Evolutionary conservation across 2,888 invertebrate species (phyloP).

Genomic region (Acanthococcus lagerstroemiae): DNA sequence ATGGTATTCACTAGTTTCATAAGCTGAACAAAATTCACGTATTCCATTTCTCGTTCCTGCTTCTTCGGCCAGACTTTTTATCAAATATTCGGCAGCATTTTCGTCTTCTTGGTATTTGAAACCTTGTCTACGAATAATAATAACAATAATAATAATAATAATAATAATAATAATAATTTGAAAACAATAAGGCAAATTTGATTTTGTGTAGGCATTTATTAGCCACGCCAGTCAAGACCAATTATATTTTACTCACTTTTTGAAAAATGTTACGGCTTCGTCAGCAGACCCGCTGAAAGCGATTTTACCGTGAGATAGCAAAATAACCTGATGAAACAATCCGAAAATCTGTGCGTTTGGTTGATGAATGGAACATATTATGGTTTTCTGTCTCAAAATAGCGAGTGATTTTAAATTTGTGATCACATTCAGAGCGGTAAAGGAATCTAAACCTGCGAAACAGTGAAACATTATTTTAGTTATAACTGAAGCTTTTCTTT

Average conservation of each 20-base stretch:
- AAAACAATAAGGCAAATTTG: background rate
- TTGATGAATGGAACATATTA: slow-evolving; percentile 33
- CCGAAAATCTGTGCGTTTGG: slow-evolving; percentile 31
- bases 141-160: background rate
- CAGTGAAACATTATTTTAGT: too few species aligned
- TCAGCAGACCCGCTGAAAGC: slow-evolving; percentile 68
- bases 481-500: too few species aligned
- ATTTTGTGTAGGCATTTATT: too few species aligned
- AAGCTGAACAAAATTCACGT: slow-evolving; percentile 13
- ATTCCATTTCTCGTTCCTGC: background rate
- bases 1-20: slow-evolving; percentile 6
- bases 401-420: slow-evolving; percentile 59
- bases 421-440: slow-evolving; percentile 77
- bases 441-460: slow-evolving; percentile 57
- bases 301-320: slow-evolving; percentile 42
- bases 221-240: background rate
- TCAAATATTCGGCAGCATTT: slow-evolving; percentile 13
- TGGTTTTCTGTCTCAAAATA: slow-evolving; percentile 41
- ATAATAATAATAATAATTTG: background rate
- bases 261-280: slow-evolving; percentile 57
- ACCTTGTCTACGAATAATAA: slow-evolving; percentile 11
- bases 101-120: background rate
- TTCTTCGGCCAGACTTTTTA: slow-evolving; percentile 9
- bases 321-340: slow-evolving; percentile 29
- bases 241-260: slow-evolving; percentile 46